Evolutionary conservation across 2,113 vertebrate species (phyloP).

Genomic region (Copsychus sechellarum): DNA sequence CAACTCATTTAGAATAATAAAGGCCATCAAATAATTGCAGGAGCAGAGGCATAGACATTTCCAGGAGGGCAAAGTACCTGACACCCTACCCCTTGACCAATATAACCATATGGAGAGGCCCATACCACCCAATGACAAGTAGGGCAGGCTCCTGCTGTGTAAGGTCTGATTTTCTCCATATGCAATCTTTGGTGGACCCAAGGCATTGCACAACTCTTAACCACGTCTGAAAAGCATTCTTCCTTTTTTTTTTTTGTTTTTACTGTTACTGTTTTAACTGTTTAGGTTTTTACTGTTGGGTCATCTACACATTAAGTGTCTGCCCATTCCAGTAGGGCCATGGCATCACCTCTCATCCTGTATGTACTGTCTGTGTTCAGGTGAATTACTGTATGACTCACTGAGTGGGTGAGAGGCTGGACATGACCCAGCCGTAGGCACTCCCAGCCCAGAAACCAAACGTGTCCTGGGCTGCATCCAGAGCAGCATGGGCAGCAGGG

Average conservation of each 20-base stretch:
- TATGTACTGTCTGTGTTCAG: accelerated
- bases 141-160: accelerated
- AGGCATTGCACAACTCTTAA: background rate
- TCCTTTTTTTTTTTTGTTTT: too few relatives aligned
- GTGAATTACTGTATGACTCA: background rate
- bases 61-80: background rate
- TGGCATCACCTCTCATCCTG: background rate
- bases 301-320: accelerated
- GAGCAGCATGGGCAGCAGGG: accelerated
- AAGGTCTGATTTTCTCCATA: background rate
- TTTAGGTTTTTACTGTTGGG: background rate
- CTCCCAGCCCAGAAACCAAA: background rate
- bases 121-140: accelerated
- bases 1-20: background rate
- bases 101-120: accelerated
- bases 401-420: background rate
- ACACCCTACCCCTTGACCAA: background rate
- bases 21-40: background rate
- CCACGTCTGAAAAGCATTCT: accelerated
- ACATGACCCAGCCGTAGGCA: background rate
- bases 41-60: background rate
- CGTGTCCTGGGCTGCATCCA: background rate
- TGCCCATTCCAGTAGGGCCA: accelerated
- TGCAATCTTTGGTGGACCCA: background rate
- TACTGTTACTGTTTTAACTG: too few relatives aligned